Percentiles rank a stretch among this genome's conserved stretches.
Conservation (phyloP, 2,797 vertebrate genomes). For the Crypturellus tataupa region DNA sequence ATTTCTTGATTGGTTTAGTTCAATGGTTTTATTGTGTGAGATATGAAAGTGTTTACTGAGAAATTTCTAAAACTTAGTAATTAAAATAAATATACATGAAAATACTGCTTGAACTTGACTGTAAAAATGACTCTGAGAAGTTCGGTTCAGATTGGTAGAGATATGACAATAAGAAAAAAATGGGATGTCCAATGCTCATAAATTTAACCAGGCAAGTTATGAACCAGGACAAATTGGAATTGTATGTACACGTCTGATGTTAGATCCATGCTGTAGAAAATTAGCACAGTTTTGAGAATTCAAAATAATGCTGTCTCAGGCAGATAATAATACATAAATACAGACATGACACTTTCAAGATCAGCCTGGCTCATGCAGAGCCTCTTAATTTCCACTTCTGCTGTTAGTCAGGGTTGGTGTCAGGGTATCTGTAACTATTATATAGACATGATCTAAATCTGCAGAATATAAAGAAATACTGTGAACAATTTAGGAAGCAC, state of each 20-base stretch:
- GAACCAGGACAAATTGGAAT: neutral
- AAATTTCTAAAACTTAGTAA: constrained; percentile 10
- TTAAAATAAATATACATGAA: neutral
- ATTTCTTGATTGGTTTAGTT: neutral
- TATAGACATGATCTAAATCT: neutral
- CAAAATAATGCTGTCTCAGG: neutral
- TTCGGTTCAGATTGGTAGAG: neutral
- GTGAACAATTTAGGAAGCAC: neutral
- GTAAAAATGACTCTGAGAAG: neutral
- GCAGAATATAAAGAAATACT: neutral
- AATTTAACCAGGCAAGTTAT: neutral
- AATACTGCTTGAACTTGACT: neutral
- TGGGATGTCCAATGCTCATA: neutral
- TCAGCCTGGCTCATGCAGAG: neutral
- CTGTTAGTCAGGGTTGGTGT: neutral
- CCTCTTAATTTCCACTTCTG: neutral
- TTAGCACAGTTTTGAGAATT: neutral
- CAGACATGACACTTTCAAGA: neutral
- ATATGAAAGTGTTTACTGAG: neutral
- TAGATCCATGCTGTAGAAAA: neutral
- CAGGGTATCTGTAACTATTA: neutral
- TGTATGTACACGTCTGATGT: neutral
- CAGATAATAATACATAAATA: neutral
- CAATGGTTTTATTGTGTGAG: neutral
- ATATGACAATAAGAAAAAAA: neutral